phyloP scores from a whole-genome alignment of 2,113 vertebrate genomes.

The Trogon melanurus region DNA sequence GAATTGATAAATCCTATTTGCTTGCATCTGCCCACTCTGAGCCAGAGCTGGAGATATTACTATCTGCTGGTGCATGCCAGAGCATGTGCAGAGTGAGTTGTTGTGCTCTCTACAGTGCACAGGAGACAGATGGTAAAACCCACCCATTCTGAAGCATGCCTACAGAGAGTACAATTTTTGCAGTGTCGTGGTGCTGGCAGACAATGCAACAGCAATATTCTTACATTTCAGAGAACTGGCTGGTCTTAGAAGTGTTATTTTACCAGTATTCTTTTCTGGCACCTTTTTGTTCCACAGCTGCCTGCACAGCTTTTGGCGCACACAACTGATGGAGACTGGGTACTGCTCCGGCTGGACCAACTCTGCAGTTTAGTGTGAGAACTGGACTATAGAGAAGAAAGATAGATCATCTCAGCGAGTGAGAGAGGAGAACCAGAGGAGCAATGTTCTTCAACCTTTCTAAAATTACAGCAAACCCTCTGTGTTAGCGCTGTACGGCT shows the following conservation, averaged over 20 bases:
- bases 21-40: conserved; percentile 17
- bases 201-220: background rate
- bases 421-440: background rate
- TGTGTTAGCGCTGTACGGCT: background rate
- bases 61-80: background rate
- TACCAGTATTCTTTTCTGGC: background rate
- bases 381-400: background rate
- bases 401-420: background rate
- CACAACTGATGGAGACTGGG: background rate
- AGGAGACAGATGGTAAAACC: conserved; percentile 63
- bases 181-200: background rate
- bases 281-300: background rate
- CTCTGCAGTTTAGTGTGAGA: background rate
- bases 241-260: background rate
- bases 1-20: conserved; percentile 37
- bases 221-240: background rate
- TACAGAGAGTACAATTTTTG: background rate
- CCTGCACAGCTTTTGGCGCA: background rate
- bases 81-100: conserved; percentile 32
- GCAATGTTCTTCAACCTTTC: background rate
- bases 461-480: background rate
- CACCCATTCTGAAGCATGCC: background rate
- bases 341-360: background rate
- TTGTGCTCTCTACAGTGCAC: conserved; percentile 13
- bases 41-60: background rate